These are phyloP conservation scores for Xiphophorus couchianus DNA, from an alignment of 2,113 vertebrate species.

Conservation along the genomic window DNA sequence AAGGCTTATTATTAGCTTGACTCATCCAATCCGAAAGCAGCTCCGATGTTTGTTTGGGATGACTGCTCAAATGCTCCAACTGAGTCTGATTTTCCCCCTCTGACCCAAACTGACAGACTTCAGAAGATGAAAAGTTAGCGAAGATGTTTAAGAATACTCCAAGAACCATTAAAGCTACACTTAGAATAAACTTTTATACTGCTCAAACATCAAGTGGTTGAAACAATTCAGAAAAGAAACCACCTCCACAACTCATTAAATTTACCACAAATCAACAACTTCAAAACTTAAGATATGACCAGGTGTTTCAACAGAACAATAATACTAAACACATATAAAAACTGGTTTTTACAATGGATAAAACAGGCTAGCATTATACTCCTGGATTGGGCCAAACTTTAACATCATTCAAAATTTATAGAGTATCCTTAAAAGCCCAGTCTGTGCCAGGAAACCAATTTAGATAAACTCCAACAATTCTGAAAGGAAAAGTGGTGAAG, in stretches of 20 bases:
- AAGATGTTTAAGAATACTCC: neutral
- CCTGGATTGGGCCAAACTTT: neutral
- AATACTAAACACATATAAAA: neutral
- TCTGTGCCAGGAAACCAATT: too few relatives aligned
- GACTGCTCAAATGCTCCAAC: too few relatives aligned
- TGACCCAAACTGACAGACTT: too few relatives aligned
- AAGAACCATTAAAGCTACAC: neutral
- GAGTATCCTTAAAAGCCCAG: neutral
- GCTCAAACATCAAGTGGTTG: neutral
- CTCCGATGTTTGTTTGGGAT: too few relatives aligned
- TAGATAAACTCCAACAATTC: too few relatives aligned
- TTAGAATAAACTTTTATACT: too few relatives aligned
- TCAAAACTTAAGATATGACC: neutral
- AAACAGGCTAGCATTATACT: neutral
- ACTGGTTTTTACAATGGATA: neutral
- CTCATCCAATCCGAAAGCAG: too few relatives aligned
- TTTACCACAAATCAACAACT: neutral
- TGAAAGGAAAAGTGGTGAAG: too few relatives aligned
- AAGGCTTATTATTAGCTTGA: too few relatives aligned
- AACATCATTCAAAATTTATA: neutral
- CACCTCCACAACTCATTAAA: neutral
- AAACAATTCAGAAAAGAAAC: neutral
- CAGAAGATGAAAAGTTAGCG: too few relatives aligned
- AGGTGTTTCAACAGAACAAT: too few relatives aligned
- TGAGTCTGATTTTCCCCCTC: too few relatives aligned